Evolutionary conservation across 2,888 invertebrate genomes (phyloP).

Genomic region (Nomada hirtipes): DNA sequence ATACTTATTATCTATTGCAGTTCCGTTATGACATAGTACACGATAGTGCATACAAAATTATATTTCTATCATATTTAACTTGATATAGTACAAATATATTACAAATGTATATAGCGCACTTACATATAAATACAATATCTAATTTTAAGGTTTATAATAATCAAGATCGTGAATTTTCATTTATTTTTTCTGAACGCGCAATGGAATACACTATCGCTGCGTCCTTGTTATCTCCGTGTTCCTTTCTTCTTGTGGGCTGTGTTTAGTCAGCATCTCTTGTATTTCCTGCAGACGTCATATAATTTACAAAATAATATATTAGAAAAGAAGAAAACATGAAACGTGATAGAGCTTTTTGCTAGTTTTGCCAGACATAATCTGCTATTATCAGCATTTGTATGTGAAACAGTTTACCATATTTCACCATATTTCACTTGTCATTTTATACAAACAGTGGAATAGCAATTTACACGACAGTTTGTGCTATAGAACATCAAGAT

Average conservation of each 20-base stretch:
- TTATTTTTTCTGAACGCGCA: no score
- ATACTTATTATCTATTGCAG: background rate
- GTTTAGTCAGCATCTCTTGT: constrained; percentile 50
- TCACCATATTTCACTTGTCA: no score
- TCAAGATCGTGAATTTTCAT: background rate
- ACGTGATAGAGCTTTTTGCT: no score
- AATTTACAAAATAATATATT: no score
- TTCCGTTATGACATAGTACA: background rate
- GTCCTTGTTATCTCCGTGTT: background rate
- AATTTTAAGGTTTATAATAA: background rate
- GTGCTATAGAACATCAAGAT: background rate
- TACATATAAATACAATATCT: background rate
- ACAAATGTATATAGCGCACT: background rate
- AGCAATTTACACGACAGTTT: no score
- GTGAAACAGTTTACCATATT: no score
- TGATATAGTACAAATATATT: background rate
- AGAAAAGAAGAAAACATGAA: no score
- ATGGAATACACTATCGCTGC: background rate
- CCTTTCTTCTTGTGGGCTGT: background rate
- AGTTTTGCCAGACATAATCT: no score
- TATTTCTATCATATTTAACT: background rate
- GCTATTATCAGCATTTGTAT: no score
- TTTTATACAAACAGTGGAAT: no score
- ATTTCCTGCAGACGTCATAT: constrained; percentile 51
- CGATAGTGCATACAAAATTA: background rate